These are phyloP conservation scores for Keiferia lycopersicella DNA, from an alignment of 2,888 invertebrate species.

Conservation along the genomic window DNA sequence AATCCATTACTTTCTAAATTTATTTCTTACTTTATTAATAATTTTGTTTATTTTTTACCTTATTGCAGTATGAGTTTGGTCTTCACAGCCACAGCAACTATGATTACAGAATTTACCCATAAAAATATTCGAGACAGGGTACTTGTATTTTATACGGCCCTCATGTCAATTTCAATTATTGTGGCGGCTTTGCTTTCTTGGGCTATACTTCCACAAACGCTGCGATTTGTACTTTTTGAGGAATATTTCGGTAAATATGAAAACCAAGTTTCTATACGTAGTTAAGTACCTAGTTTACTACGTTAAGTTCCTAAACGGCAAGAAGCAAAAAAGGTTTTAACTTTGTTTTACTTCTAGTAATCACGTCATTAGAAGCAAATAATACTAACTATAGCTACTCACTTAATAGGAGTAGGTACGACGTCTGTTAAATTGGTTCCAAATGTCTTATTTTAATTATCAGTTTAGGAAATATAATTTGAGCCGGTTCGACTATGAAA, in stretches of 20 bases:
- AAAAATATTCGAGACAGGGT: conserved; percentile 49
- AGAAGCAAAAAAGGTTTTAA: no score
- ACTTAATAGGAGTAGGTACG: no score
- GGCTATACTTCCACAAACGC: conserved; percentile 45
- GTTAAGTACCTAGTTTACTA: background rate
- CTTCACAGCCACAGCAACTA: conserved; percentile 47
- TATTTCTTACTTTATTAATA: background rate
- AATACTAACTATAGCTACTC: no score
- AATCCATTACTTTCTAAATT: no score
- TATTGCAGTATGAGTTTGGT: conserved; percentile 50
- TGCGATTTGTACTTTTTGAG: conserved; percentile 42
- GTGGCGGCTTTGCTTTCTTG: conserved; percentile 48
- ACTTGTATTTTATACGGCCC: conserved; percentile 44
- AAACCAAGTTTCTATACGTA: background rate
- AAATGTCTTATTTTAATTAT: background rate
- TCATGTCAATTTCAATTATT: conserved; percentile 47
- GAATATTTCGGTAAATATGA: conserved; percentile 51
- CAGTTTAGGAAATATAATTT: no score
- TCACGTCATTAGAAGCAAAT: no score
- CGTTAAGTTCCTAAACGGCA: no score
- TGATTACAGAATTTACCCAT: conserved; percentile 52
- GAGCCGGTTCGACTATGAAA: no score
- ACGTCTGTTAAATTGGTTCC: background rate
- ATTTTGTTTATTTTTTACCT: conserved; percentile 14
- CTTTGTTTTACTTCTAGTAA: no score